A percentile compares a stretch with the other conserved stretches of the same genome.
Conservation (phyloP, 2,113 vertebrate species). For the Phyllostomus hastatus region DNA sequence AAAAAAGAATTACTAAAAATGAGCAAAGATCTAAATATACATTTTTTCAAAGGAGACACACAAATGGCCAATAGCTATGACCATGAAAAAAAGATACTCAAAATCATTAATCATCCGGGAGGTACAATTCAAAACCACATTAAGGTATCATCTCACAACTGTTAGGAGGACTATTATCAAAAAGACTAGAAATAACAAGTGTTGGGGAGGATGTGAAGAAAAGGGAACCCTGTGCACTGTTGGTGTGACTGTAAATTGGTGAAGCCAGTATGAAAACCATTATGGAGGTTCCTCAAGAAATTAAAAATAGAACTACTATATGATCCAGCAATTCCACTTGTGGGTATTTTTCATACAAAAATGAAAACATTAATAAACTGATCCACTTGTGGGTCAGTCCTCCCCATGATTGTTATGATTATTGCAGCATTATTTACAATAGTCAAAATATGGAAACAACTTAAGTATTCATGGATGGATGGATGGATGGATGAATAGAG, state of each 20-base stretch:
- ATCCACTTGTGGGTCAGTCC: too few species aligned
- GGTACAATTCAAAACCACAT: background rate
- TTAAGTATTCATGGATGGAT: too few species aligned
- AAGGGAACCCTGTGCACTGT: too few species aligned
- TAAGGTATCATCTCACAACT: background rate
- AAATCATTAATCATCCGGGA: too few species aligned
- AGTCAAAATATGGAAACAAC: too few species aligned
- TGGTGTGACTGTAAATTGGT: too few species aligned
- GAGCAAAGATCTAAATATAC: background rate
- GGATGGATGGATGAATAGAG: too few species aligned
- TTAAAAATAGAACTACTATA: background rate
- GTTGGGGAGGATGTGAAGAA: too few species aligned
- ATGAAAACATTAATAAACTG: background rate
- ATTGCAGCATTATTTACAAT: too few species aligned
- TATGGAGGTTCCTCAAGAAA: background rate
- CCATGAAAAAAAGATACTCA: background rate
- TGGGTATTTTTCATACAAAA: background rate
- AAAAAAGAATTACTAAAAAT: background rate
- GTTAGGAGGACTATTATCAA: background rate
- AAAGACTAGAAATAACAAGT: too few species aligned
- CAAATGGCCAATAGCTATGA: background rate
- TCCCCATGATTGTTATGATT: background rate
- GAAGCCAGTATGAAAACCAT: too few species aligned
- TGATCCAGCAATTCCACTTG: background rate
- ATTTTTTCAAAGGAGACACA: background rate